Evolutionary conservation across 2,797 vertebrate species (phyloP), one percentile per base, ranked within the genome.

Genomic region (Scolopax rusticola): DNA sequence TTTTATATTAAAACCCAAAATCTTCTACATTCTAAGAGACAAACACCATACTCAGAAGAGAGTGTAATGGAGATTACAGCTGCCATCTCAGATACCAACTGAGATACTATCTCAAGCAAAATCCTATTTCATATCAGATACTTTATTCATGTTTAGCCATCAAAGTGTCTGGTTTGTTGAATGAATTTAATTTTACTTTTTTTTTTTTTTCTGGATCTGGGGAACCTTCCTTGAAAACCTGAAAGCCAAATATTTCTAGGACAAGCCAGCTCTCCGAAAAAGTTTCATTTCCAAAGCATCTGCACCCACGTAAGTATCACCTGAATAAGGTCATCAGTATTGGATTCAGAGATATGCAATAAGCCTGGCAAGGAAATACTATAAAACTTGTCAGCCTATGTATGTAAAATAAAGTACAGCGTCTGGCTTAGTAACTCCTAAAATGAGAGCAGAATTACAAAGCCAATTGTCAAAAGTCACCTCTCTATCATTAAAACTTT

Each of bases 161-260:
- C 67, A 28, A 87, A 56, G 19, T 56, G 59, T 38, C 54, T 53
- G 15, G 5, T 65, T 88, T 63, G 56, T 3, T 65, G 19, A 57
- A 75, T 43, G 0, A 84, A 89, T 36, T 83, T 45, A n/a, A 77
- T 57, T 91, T 85, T 61, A 80, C 17, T 59, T 63, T 6, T 68
- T 88, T 88, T 88, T 88, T 51, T 91, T 64, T 64, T 50, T 40
- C n/a, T 65, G 43, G 19, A 53, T 89, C 27, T 64, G 11, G 10
- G 5, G 24, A 95, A 75, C 38, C 25, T 81, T 89, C 50, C 51
- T 40, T 75, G 45, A 87, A 89, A 89, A 74, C 17, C 2, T 84
- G 47, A 95, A 94, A 86, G 68, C 15, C 50, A 90, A 95, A 61
- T 17, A 71, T 40, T 88, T 90, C 41, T 51, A 75, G 24, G 77